Conservation (phyloP, 2,888 invertebrate genomes). For the Conistra vaccinii region DNA sequence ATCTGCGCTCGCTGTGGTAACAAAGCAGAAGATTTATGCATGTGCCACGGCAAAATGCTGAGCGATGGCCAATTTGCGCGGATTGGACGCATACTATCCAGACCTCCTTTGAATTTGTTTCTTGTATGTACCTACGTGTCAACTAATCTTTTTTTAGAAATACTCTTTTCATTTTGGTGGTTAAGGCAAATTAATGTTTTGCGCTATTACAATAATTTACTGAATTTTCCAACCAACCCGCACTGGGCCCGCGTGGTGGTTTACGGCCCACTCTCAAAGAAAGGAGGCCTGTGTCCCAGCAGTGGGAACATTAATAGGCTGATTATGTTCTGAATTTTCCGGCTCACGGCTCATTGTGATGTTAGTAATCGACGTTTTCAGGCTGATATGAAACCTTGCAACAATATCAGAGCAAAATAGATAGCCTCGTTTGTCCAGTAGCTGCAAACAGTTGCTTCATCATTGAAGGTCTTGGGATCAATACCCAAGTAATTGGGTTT, state of each 20-base stretch:
- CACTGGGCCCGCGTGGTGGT: too few relatives aligned
- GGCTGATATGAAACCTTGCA: background rate
- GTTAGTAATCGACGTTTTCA: background rate
- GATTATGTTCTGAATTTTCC: too few relatives aligned
- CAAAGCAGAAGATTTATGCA: background rate
- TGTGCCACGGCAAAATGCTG: background rate
- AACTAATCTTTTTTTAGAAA: background rate
- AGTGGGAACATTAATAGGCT: too few relatives aligned
- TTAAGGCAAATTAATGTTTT: too few relatives aligned
- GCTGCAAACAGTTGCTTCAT: slow-evolving; percentile 23
- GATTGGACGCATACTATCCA: background rate
- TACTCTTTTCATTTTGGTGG: background rate
- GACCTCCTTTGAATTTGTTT: background rate
- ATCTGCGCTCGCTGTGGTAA: background rate
- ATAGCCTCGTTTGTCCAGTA: background rate
- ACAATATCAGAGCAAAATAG: background rate
- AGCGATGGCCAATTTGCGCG: background rate
- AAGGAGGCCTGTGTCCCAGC: too few relatives aligned
- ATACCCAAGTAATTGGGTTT: slow-evolving; percentile 44
- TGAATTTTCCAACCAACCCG: too few relatives aligned
- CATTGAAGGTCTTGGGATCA: slow-evolving; percentile 25
- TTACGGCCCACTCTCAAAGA: too few relatives aligned
- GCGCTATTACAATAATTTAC: too few relatives aligned
- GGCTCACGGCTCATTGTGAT: background rate
- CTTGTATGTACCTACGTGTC: background rate